Percentiles rank a stretch among this genome's conserved stretches.
phyloP scores from a whole-genome alignment of 2,113 vertebrate species.

The Otus sunia region DNA sequence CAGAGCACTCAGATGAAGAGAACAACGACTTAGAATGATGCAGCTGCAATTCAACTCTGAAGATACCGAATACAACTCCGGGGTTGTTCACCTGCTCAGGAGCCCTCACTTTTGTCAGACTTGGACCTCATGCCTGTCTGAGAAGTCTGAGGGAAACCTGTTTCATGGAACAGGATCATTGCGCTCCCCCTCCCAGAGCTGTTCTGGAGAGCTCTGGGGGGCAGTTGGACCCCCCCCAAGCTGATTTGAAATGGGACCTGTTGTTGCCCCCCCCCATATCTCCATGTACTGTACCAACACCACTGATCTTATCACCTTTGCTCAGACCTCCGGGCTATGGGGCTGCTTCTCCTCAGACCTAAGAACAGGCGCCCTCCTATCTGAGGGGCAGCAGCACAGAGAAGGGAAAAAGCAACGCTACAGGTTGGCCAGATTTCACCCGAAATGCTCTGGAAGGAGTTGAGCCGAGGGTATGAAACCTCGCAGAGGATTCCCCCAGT shows the following conservation, averaged over 20 bases:
- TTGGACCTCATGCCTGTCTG: neutral
- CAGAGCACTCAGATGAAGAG: neutral
- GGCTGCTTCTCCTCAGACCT: neutral
- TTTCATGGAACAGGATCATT: neutral
- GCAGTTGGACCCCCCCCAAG: neutral
- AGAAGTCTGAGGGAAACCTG: neutral
- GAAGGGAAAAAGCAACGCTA: neutral
- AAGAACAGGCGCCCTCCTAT: fast-evolving
- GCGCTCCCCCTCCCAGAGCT: neutral
- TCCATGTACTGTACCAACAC: fast-evolving
- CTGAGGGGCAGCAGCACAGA: fast-evolving
- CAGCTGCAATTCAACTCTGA: neutral
- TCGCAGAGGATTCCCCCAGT: neutral
- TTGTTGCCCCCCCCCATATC: neutral
- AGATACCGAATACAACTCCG: neutral
- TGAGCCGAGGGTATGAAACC: neutral
- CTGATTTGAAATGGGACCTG: neutral
- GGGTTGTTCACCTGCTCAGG: neutral
- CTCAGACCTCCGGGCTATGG: fast-evolving
- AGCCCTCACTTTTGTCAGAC: neutral
- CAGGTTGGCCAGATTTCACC: neutral
- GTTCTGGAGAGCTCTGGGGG: neutral
- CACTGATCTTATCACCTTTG: neutral
- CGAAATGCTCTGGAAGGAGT: fast-evolving
- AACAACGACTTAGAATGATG: neutral